These are phyloP conservation scores for Hylaea fasciaria DNA, from an alignment of 2,888 invertebrate genomes.

Conservation along the genomic window DNA sequence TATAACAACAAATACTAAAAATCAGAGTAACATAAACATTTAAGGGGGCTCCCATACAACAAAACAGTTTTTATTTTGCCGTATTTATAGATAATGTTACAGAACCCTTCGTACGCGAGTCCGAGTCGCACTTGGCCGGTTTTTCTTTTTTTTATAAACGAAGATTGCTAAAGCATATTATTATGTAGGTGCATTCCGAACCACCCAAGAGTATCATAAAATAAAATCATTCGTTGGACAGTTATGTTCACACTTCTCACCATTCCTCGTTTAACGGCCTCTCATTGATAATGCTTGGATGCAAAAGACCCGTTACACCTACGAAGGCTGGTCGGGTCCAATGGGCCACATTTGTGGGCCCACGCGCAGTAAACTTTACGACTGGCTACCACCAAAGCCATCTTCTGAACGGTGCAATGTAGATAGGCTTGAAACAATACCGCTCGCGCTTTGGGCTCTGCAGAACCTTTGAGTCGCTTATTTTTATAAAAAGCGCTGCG, in stretches of 20 bases:
- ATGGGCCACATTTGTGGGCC: conserved; percentile 8
- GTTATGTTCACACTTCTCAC: conserved; percentile 22
- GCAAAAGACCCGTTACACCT: conserved; percentile 26
- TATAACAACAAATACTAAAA: no score
- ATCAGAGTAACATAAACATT: no score
- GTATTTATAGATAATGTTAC: no score
- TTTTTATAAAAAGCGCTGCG: no score
- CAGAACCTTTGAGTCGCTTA: no score
- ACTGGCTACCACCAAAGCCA: background rate
- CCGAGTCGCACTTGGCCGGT: no score
- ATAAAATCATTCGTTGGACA: background rate
- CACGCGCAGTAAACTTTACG: conserved; percentile 28
- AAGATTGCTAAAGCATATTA: no score
- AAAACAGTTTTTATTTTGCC: no score
- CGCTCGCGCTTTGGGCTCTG: no score
- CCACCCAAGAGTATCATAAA: background rate
- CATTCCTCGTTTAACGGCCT: conserved; percentile 21
- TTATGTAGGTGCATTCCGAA: background rate
- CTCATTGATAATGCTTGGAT: conserved; percentile 27
- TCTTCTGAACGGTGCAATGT: background rate
- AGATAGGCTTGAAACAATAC: no score
- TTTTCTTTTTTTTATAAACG: background rate
- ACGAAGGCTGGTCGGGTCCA: conserved; percentile 12
- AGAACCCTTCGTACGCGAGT: no score
- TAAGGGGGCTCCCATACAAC: no score